Evolutionary conservation across 2,888 invertebrate genomes (phyloP), one percentile per base, ranked within the genome.

Genomic region (Synergus japonicus): DNA sequence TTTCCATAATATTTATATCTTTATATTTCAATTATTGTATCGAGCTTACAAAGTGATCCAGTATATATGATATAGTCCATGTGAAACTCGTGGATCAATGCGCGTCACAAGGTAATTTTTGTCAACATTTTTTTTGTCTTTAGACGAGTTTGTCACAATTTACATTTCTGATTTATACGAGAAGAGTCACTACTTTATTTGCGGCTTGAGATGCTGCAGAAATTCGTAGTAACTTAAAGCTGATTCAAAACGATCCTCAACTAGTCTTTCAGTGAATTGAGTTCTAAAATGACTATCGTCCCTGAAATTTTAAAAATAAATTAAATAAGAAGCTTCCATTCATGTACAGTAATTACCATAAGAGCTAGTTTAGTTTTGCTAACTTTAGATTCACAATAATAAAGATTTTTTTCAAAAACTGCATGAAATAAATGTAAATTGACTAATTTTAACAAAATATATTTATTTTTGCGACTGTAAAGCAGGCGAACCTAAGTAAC

Each of bases 181-280:
- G 79, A 79, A 77, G 46, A 79, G 58, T 41, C 78, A 82, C 79
- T 96, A 97, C 94, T 97, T 97, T 93, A 98, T 95, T 94, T 97
- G 97, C 88, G 95, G 95, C 93, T 97, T 97, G 88, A 98, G 94
- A 93, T 98, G 98, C 93, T 99, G 98, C 92, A 99, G 94, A 93
- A 99, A 99, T 94, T 99, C 99, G 93, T 98, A 97, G 94, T 99
- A 99, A 86, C 98, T 98, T 93, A 98, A 96, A 78, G 97, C 96
- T 79, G 97, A 96, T 92, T 99, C 99, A 83, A 97, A 96, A 89
- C 98, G 94, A 93, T 99, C 99, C 92, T 99, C 99, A 73, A 98
- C 94, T 89, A 99, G 94, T 88, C 96, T 95, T 90, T 98, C 97
- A 83, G 97, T 95, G 93, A 99, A 98, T 86, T 95, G 92, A 79